Evolutionary conservation across 2,113 vertebrate species (phyloP), one percentile per base, ranked within the genome.

Genomic region (Erythrocebus patas): DNA sequence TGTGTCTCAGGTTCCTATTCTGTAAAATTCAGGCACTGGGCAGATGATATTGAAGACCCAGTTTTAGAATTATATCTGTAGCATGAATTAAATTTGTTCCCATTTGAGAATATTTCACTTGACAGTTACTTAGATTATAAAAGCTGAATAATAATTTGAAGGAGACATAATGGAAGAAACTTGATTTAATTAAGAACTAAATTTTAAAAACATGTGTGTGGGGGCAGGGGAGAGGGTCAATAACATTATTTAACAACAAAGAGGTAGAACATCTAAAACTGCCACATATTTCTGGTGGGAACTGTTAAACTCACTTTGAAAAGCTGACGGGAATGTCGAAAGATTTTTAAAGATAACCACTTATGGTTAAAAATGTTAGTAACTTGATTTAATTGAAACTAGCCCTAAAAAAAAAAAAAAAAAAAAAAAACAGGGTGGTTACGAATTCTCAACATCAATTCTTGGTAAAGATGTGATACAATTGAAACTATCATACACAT

Each of bases 101-200:
- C 45, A 68, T 79, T 90, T 59, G 85, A 78, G 50, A 84, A 73
- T 91, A 92, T 95, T 90, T 97, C 93, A 95, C 95, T 96, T 93
- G 38, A 90, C 72, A 86, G 87, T 75, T 84, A 48, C 75, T 96
- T 92, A 87, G 73, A 92, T 92, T 10, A 75, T 61, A 96, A 96
- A 73, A 89, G 14, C 59, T 92, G 52, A 93, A 96, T 91, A 93
- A 96, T 93, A 57, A 9, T 82, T 92, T 94, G 84, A 92, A 96
- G 43, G 25, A 43, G 43, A 50, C 12, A 64, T 75, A 81, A 35
- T 66, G 12, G 30, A 32, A 94, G 35, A 90, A 96, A 72, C 38
- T 66, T 90, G 32, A 48, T 92, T 22, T 68, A 68, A 73, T 64
- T 96, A 40, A 75, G 78, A 89, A 86, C 45, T 55, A 64, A 5